These are phyloP conservation scores for Aphelinus atriplicis DNA, from an alignment of 1,140 invertebrate species.

Conservation along the genomic window DNA sequence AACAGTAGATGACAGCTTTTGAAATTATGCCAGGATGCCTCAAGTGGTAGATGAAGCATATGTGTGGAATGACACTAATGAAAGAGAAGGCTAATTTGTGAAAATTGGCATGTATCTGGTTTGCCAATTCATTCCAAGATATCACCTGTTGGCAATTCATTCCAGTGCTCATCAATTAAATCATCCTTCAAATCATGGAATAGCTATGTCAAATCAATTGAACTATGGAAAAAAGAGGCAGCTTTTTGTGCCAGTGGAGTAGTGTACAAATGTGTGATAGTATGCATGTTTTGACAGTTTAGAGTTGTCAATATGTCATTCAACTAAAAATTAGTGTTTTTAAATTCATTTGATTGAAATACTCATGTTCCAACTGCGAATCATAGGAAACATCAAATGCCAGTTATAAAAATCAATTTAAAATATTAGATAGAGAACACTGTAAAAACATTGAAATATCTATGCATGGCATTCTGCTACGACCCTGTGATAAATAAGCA, in stretches of 20 bases:
- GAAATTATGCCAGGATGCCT: conserved; percentile 33
- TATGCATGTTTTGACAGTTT: background rate
- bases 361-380: background rate
- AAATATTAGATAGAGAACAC: conserved; percentile 13
- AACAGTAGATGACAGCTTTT: conserved; percentile 57
- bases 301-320: conserved; percentile 22
- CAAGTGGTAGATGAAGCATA: conserved; percentile 20
- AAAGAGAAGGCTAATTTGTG: conserved; percentile 23
- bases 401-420: conserved; percentile 9
- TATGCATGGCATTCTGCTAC: conserved; percentile 17
- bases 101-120: conserved; percentile 21
- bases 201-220: conserved; percentile 13
- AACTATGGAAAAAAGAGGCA: background rate
- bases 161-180: background rate
- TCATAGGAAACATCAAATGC: background rate
- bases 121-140: conserved; percentile 16
- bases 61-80: background rate
- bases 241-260: conserved; percentile 24
- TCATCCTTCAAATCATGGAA: conserved; percentile 4
- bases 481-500: conserved; percentile 36
- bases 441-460: conserved; percentile 16
- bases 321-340: conserved; percentile 20
- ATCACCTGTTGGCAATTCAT: conserved; percentile 20
- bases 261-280: conserved; percentile 16
- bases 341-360: conserved; percentile 9